Evolutionary conservation across 2,113 vertebrate species (phyloP).

Genomic region (Columba janthina): DNA sequence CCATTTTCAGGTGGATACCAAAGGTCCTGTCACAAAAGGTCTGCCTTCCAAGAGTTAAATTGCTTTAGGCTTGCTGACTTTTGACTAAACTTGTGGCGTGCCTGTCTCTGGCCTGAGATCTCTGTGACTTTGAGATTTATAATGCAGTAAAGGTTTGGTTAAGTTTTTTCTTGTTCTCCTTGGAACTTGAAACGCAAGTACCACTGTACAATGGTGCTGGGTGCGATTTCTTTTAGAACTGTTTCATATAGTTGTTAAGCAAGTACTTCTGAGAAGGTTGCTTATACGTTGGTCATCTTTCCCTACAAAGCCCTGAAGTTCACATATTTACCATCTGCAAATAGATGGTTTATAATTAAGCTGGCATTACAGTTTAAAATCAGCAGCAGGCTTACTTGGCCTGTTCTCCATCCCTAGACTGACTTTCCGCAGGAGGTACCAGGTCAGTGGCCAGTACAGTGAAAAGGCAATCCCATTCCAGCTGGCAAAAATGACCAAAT

Average conservation of each 20-base stretch:
- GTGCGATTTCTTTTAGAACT: neutral
- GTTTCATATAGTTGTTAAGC: neutral
- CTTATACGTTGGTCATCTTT: neutral
- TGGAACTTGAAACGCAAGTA: neutral
- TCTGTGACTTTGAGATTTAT: neutral
- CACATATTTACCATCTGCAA: neutral
- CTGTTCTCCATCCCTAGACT: neutral
- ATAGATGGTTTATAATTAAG: neutral
- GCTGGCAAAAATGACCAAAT: neutral
- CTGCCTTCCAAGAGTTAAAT: neutral
- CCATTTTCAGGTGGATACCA: neutral
- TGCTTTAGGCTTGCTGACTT: neutral
- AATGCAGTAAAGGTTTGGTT: neutral
- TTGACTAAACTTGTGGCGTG: neutral
- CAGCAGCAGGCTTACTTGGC: neutral
- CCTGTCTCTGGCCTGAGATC: neutral
- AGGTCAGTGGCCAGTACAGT: neutral
- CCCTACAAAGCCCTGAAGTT: neutral
- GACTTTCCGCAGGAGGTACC: neutral
- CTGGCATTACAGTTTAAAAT: neutral
- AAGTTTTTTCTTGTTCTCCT: neutral
- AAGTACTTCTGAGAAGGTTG: neutral
- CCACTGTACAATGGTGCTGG: fast-evolving
- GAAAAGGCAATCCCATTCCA: neutral
- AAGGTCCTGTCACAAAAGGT: neutral